Percentiles rank a stretch among this genome's conserved stretches.
phyloP scores from a whole-genome alignment of 2,888 invertebrate species.

The Altica lythri region DNA sequence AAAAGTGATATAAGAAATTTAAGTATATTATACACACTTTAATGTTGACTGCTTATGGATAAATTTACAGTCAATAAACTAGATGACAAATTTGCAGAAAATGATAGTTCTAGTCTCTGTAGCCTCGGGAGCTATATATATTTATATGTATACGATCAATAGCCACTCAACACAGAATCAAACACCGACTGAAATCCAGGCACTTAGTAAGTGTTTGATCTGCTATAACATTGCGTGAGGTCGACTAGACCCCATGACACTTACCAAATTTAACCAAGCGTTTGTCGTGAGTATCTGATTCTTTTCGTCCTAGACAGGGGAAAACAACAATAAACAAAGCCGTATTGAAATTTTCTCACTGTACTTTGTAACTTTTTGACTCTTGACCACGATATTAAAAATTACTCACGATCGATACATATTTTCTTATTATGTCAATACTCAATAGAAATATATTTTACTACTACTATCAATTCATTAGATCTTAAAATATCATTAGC shows the following conservation, averaged over 20 bases:
- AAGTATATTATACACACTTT: too few relatives aligned
- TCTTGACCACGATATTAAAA: too few relatives aligned
- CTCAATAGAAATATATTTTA: too few relatives aligned
- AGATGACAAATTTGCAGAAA: slow-evolving; percentile 1
- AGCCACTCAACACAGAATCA: slow-evolving; percentile 56
- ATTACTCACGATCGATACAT: too few relatives aligned
- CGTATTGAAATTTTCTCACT: slow-evolving; percentile 20
- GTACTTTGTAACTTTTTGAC: slow-evolving; percentile 11
- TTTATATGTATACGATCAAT: slow-evolving; percentile 44
- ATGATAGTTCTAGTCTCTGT: slow-evolving; percentile 32
- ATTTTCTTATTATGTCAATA: too few relatives aligned
- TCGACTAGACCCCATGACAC: slow-evolving; percentile 64
- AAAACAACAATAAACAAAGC: slow-evolving; percentile 60
- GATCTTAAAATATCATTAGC: too few relatives aligned
- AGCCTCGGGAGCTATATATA: slow-evolving; percentile 50
- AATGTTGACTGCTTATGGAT: too few relatives aligned
- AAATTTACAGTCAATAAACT: too few relatives aligned
- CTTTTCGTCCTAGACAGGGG: slow-evolving; percentile 91
- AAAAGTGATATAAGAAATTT: too few relatives aligned
- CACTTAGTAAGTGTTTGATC: slow-evolving; percentile 49
- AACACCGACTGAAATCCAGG: slow-evolving; percentile 48
- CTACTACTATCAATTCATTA: too few relatives aligned
- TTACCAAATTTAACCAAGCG: slow-evolving; percentile 98
- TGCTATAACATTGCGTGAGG: slow-evolving; percentile 54
- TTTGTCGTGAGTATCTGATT: slow-evolving; percentile 98